phyloP scores from a whole-genome alignment of 2,888 invertebrate genomes.

The Acanthosoma haemorrhoidale region DNA sequence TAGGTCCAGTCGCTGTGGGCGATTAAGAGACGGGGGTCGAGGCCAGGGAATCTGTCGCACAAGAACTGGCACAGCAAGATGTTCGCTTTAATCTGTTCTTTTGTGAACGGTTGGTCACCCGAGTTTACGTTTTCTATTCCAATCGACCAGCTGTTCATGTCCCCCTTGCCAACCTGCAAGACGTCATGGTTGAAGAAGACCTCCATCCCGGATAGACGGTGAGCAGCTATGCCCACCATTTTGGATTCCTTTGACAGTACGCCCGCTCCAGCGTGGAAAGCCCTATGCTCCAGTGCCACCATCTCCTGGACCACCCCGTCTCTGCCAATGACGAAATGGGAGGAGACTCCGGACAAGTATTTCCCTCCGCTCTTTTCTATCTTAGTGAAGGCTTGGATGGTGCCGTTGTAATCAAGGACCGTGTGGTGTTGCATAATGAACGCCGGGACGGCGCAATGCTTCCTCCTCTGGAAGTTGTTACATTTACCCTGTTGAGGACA shows the following conservation, averaged over 20 bases:
- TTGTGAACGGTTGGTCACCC: not conserved
- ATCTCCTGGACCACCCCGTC: not conserved
- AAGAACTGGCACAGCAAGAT: not conserved
- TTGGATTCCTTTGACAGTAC: not conserved
- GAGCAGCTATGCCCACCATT: not conserved
- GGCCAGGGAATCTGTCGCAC: not conserved
- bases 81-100: not conserved
- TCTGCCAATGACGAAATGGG: not conserved
- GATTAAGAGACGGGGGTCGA: not conserved
- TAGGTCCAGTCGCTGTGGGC: not conserved
- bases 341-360: not conserved
- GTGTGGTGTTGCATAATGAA: not conserved
- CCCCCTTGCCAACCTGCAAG: not conserved
- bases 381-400: not conserved
- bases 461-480: not conserved
- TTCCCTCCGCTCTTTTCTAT: not conserved
- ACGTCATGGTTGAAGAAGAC: not conserved
- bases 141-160: constrained; percentile 7
- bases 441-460: not conserved
- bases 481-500: not conserved
- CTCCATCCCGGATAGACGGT: not conserved
- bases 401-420: not conserved
- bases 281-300: not conserved
- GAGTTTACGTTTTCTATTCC: not conserved
- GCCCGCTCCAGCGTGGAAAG: not conserved